Evolutionary conservation across 2,888 invertebrate species (phyloP), one percentile per base, ranked within the genome.

Genomic region (Nyleta sp.): DNA sequence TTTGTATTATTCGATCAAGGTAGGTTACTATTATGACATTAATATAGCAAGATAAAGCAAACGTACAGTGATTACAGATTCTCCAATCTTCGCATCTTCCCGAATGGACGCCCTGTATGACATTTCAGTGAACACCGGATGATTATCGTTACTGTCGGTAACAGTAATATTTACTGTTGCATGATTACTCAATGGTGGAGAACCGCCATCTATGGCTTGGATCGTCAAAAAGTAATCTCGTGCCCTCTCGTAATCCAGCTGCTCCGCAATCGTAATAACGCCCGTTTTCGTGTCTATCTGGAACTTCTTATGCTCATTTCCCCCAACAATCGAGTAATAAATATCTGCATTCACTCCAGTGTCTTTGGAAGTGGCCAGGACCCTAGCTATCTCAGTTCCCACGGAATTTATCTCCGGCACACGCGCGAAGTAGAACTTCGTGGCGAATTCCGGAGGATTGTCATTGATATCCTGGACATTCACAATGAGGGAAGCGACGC

Each of bases 321-420:
- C 97, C 22, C 95, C 97, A 24, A 96, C 94, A 70, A 98, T 95
- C 13, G 95, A 95, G 90, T 97, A 98, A 75, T 94, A 94, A 59
- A 99, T 96, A 89, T 97, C 96, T 0, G 98, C 98, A 92, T 98
- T 99, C 80, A 97, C 93, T 31, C 98, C 98, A 42, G 96, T 95
- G 90, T 99, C 98, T 87, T 95, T 95, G 8, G 97, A 97, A 2
- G 97, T 96, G n/a, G 99, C 99, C 80, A 95, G 92, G 22, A 99
- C 96, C 83, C 94, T 93, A 13, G 95, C 94, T 11, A 99, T 94
- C 91, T 96, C 95, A 0, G 96, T 94, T 68, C 96, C 96, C 60
- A 95, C 92, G 2, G 95, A 92, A 82, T 95, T 94, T 73, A 95
- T 94, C 92, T 98, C 98, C 1, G 95, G 93, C 24, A 97, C 94